Evolutionary conservation across 2,888 invertebrate species (phyloP).

Genomic region (Ernsta delagoae): DNA sequence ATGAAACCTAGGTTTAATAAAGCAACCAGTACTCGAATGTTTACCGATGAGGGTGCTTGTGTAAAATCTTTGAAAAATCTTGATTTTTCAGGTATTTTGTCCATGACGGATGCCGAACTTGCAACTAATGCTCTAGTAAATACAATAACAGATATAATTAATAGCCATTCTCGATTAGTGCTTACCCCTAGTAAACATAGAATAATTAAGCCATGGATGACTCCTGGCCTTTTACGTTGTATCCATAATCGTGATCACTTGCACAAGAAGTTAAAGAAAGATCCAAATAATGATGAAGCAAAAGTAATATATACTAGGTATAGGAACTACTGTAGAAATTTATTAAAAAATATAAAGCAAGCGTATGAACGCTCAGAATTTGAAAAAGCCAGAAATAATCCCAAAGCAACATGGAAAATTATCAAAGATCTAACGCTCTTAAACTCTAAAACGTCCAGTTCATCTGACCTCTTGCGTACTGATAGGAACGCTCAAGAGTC

Average conservation of each 20-base stretch:
- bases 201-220: slow-evolving; percentile 39
- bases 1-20: background rate
- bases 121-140: slow-evolving; percentile 15
- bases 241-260: slow-evolving; percentile 14
- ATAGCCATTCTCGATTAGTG: background rate
- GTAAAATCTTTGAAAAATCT: slow-evolving; percentile 1
- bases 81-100: slow-evolving; percentile 1
- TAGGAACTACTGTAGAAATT: slow-evolving; percentile 35
- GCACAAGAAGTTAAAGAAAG: slow-evolving; percentile 29
- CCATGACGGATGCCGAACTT: background rate
- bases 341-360: slow-evolving; percentile 34
- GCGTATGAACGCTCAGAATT: slow-evolving; percentile 28
- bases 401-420: slow-evolving; percentile 23
- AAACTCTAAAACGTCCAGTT: background rate
- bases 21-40: slow-evolving; percentile 1
- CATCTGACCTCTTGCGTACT: background rate
- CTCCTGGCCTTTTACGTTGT: slow-evolving; percentile 26
- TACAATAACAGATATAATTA: slow-evolving; percentile 5
- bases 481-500: background rate
- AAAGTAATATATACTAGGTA: background rate
- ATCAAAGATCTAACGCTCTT: slow-evolving; percentile 23
- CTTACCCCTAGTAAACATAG: slow-evolving; percentile 23
- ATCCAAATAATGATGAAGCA: background rate
- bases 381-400: slow-evolving; percentile 16
- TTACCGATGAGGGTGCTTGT: slow-evolving; percentile 18